Percentiles rank a stretch among this genome's conserved stretches.
Conservation (phyloP, 2,888 invertebrate species). For the Prosopocoilus inquinatus region DNA sequence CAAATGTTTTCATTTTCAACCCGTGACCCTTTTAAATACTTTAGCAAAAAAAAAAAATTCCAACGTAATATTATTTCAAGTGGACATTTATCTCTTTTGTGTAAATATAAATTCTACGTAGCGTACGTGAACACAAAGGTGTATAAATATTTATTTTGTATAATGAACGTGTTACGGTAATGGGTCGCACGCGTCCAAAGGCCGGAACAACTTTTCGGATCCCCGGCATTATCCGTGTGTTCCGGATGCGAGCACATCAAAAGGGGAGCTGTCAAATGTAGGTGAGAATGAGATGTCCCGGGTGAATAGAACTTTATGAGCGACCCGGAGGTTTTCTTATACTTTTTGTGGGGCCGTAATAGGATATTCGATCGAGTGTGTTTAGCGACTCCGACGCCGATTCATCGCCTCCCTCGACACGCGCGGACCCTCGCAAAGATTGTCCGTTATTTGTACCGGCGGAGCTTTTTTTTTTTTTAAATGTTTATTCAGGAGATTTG, state of each 20-base stretch:
- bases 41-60: too few species aligned
- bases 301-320: slow-evolving; percentile 5
- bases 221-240: neutral
- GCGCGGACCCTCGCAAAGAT: neutral
- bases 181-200: too few species aligned
- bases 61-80: too few species aligned
- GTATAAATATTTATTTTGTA: too few species aligned
- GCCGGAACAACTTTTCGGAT: neutral
- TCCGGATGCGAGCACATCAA: slow-evolving; percentile 1
- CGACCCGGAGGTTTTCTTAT: slow-evolving; percentile 1
- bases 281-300: slow-evolving; percentile 4
- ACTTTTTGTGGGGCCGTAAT: slow-evolving; percentile 1
- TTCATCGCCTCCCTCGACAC: neutral
- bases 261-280: neutral
- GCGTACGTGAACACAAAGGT: too few species aligned
- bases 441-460: neutral
- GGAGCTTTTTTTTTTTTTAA: neutral
- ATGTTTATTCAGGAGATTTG: too few species aligned
- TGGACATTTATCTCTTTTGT: too few species aligned
- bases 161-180: too few species aligned
- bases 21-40: too few species aligned
- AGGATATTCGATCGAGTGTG: slow-evolving; percentile 4
- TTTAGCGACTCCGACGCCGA: neutral
- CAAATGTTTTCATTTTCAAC: too few species aligned
- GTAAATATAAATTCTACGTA: too few species aligned